Conservation (phyloP, 1,140 invertebrate genomes). For the Latrodectus geometricus region DNA sequence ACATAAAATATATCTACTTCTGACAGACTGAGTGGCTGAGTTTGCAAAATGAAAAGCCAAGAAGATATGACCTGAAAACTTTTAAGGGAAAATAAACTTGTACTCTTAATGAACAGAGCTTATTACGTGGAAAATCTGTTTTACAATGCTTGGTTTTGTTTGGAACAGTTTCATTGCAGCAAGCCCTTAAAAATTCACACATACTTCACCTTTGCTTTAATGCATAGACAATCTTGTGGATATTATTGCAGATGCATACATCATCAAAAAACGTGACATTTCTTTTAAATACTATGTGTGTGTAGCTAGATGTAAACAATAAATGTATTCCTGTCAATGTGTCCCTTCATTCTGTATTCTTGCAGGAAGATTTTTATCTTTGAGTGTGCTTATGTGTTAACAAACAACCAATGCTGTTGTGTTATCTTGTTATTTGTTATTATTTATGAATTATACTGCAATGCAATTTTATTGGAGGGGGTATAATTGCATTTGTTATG, state of each 20-base stretch:
- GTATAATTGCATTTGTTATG: background rate
- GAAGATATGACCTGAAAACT: background rate
- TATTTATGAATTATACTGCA: background rate
- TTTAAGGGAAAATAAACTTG: background rate
- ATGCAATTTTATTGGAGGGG: too few species aligned
- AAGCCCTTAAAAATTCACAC: background rate
- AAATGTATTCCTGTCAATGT: slow-evolving; percentile 4
- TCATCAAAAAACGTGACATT: slow-evolving; percentile 13
- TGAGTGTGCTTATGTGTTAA: background rate
- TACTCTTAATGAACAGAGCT: slow-evolving; percentile 43
- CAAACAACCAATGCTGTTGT: background rate
- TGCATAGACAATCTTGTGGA: slow-evolving; percentile 53
- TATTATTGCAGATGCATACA: background rate
- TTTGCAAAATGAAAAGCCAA: background rate
- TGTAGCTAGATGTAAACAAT: slow-evolving; percentile 25
- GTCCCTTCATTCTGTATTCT: background rate
- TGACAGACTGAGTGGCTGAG: background rate
- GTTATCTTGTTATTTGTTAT: slow-evolving; percentile 11
- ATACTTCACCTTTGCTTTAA: slow-evolving; percentile 2
- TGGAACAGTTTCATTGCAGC: slow-evolving; percentile 2
- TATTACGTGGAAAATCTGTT: slow-evolving; percentile 29
- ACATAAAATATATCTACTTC: slow-evolving; percentile 25
- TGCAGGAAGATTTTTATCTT: background rate
- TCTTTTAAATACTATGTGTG: slow-evolving; percentile 19
- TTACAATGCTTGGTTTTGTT: slow-evolving; percentile 3